phyloP scores from a whole-genome alignment of 1,140 invertebrate species.

The Odontomachus brunneus region DNA sequence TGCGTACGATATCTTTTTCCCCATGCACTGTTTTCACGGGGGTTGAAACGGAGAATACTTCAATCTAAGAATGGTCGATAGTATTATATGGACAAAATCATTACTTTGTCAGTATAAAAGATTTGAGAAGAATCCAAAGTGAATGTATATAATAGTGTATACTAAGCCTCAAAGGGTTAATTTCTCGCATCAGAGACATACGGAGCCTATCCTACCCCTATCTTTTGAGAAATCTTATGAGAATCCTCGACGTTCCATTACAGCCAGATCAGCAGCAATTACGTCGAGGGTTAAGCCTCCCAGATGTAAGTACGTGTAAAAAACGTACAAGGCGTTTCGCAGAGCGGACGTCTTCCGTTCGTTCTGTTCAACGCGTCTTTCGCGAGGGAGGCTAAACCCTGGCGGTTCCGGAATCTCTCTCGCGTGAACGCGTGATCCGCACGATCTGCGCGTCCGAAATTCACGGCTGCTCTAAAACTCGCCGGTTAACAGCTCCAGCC shows the following conservation, averaged over 20 bases:
- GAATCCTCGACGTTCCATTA: background rate
- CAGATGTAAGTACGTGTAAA: background rate
- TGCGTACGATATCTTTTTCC: no score
- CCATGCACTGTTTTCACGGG: no score
- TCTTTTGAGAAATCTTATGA: no score
- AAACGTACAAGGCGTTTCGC: background rate
- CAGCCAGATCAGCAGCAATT: background rate
- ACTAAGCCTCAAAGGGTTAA: no score
- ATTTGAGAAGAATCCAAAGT: no score
- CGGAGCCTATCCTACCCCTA: no score
- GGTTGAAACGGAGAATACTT: no score
- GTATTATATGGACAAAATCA: no score
- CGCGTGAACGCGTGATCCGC: background rate
- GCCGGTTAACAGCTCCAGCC: background rate
- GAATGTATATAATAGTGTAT: no score
- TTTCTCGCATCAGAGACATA: no score
- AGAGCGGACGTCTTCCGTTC: background rate
- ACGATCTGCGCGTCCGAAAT: conserved; percentile 9
- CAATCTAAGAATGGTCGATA: no score
- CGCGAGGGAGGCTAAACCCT: conserved; percentile 8
- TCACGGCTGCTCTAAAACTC: conserved; percentile 22
- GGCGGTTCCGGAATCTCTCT: background rate
- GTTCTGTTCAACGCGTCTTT: background rate
- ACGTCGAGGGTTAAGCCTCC: background rate
- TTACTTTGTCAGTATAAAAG: no score